Evolutionary conservation across 2,888 invertebrate species (phyloP).

Genomic region (Steinernema carpocapsae): DNA sequence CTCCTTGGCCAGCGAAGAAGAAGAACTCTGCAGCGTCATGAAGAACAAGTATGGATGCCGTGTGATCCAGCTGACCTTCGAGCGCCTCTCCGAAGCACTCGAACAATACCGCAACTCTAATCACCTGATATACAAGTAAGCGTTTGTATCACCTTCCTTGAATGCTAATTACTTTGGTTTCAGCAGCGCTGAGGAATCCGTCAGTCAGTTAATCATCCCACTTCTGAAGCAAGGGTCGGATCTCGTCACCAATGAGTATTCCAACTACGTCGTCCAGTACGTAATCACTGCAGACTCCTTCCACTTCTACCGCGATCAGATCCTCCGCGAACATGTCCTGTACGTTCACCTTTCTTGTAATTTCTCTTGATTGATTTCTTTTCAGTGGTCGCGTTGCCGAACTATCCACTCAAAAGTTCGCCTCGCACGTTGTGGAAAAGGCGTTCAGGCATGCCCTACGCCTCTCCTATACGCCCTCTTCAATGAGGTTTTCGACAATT

Average conservation of each 20-base stretch:
- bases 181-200: not conserved
- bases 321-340: slow-evolving; percentile 55
- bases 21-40: slow-evolving; percentile 48
- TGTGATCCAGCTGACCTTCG: slow-evolving; percentile 57
- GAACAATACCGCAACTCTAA: not conserved
- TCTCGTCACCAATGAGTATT: slow-evolving; percentile 55
- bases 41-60: slow-evolving; percentile 62
- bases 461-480: slow-evolving; percentile 52
- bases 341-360: slow-evolving; percentile 38
- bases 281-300: slow-evolving; percentile 48
- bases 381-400: slow-evolving; percentile 52
- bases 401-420: slow-evolving; percentile 58
- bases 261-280: slow-evolving; percentile 61
- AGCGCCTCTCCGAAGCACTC: slow-evolving; percentile 48
- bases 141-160: not conserved
- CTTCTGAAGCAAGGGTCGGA: not conserved
- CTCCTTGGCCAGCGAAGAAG: slow-evolving; percentile 30
- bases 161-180: not conserved
- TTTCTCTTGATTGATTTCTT: slow-evolving; percentile 16
- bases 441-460: slow-evolving; percentile 52
- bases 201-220: not conserved
- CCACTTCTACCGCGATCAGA: slow-evolving; percentile 48
- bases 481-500: slow-evolving; percentile 22
- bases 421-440: slow-evolving; percentile 58
- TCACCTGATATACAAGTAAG: not conserved